Conservation (phyloP, 1,140 invertebrate genomes). For the Ceratosolen solmsi region DNA sequence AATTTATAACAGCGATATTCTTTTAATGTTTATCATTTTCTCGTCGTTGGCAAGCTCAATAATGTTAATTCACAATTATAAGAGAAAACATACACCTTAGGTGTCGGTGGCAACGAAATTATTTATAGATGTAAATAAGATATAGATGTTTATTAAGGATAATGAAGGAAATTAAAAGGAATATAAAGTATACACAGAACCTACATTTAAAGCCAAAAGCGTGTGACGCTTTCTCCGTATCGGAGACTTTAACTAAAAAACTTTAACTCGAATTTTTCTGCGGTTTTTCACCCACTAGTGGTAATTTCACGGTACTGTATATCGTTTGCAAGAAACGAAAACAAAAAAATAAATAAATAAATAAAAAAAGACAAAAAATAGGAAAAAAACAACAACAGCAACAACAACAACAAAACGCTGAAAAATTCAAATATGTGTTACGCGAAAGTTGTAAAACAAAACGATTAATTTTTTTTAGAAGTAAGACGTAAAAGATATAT, state of each 20-base stretch:
- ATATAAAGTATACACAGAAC: slow-evolving; percentile 42
- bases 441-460: slow-evolving; percentile 24
- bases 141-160: slow-evolving; percentile 47
- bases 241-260: slow-evolving; percentile 45
- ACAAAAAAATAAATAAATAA: too few species aligned
- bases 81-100: slow-evolving; percentile 38
- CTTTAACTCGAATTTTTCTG: slow-evolving; percentile 29
- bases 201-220: slow-evolving; percentile 44
- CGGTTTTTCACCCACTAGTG: not conserved
- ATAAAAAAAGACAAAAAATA: too few species aligned
- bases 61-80: slow-evolving; percentile 3
- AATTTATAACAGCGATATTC: slow-evolving; percentile 36
- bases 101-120: slow-evolving; percentile 56
- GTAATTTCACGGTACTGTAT: not conserved
- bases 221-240: slow-evolving; percentile 51
- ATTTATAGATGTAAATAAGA: slow-evolving; percentile 53
- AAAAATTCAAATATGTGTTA: slow-evolving; percentile 28
- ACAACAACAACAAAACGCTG: not conserved
- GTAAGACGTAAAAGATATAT: slow-evolving; percentile 32
- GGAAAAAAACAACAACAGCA: too few species aligned
- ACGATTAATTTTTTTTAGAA: slow-evolving; percentile 28
- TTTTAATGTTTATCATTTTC: slow-evolving; percentile 28
- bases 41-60: slow-evolving; percentile 12
- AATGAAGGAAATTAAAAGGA: slow-evolving; percentile 18
- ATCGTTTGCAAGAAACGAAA: too few species aligned